Percentiles rank a stretch among this genome's conserved stretches.
phyloP scores from a whole-genome alignment of 53 echinoderm and acorn worm genomes.

The Patiria pectinifera region DNA sequence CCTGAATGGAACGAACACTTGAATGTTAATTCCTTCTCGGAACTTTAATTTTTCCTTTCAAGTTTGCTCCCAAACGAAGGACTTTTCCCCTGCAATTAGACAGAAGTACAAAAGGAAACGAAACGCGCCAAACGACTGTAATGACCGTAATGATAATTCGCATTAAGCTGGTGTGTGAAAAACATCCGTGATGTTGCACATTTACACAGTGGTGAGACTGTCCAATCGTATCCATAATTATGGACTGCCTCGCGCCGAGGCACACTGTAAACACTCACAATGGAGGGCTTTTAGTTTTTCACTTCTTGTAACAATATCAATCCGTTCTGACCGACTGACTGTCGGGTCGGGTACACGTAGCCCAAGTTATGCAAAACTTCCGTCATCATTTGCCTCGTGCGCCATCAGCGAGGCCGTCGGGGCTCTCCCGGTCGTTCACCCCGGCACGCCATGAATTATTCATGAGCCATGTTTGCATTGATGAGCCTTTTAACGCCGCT shows the following conservation, averaged over 20 bases:
- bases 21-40: no score
- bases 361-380: background rate
- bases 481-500: slow-evolving; percentile 36
- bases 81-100: no score
- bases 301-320: background rate
- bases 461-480: slow-evolving; percentile 35
- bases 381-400: background rate
- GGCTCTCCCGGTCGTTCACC: slow-evolving; percentile 42
- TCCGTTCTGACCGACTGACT: background rate
- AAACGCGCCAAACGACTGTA: no score
- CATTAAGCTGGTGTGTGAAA: no score
- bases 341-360: background rate
- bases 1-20: no score
- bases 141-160: no score
- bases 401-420: background rate
- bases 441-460: slow-evolving; percentile 24
- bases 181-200: no score
- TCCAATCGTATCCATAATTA: no score
- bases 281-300: background rate
- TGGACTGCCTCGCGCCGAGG: background rate
- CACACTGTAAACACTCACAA: background rate
- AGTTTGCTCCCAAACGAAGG: no score
- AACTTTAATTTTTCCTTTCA: no score
- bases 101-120: no score
- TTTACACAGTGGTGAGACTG: no score